phyloP scores from a whole-genome alignment of 2,888 invertebrate genomes.

The Linyphia triangularis region DNA sequence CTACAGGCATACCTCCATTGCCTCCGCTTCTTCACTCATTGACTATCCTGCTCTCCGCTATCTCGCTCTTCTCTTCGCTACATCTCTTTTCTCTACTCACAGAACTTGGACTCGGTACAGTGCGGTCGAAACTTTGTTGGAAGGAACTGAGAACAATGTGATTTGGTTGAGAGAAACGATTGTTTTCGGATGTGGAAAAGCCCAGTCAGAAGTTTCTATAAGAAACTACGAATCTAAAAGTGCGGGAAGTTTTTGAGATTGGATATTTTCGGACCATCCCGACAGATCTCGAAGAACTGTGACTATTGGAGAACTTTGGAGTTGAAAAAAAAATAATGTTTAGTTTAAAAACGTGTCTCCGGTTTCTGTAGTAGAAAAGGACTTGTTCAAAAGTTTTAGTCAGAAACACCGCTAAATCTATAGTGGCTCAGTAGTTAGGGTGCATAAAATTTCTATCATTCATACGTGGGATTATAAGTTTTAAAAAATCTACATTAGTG shows the following conservation, averaged over 20 bases:
- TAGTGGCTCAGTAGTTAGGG: neutral
- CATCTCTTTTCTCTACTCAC: neutral
- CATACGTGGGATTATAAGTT: too few relatives aligned
- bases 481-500: too few relatives aligned
- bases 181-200: neutral
- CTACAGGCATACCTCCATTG: slow-evolving; percentile 42
- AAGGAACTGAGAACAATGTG: neutral
- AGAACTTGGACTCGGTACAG: neutral
- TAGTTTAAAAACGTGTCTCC: neutral
- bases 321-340: neutral
- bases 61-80: neutral
- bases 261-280: neutral
- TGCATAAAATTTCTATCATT: neutral
- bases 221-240: neutral
- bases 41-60: slow-evolving; percentile 24
- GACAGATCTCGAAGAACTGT: neutral
- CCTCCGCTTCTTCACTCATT: slow-evolving; percentile 12
- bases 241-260: neutral
- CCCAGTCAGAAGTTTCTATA: neutral
- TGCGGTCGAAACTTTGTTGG: neutral
- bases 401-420: neutral
- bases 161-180: neutral
- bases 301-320: neutral
- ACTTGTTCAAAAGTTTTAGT: neutral
- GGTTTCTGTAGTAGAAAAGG: neutral